Evolutionary conservation across 2,113 vertebrate genomes (phyloP).

Genomic region (Eudorcas thomsonii): DNA sequence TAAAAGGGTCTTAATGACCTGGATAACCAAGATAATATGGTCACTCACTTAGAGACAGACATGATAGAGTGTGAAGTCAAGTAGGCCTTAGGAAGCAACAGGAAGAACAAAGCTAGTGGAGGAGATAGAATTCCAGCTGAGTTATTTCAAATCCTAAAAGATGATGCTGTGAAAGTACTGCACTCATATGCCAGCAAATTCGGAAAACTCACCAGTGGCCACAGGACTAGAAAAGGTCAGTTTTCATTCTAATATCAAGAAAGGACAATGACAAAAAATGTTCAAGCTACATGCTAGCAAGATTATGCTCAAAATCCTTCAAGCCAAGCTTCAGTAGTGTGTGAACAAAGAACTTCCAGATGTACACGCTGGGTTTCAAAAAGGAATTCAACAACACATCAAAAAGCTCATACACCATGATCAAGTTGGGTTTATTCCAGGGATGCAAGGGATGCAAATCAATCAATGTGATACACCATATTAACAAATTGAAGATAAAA

Average conservation of each 20-base stretch:
- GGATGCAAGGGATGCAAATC: not conserved
- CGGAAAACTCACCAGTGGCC: not conserved
- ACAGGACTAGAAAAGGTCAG: not conserved
- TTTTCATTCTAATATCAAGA: not conserved
- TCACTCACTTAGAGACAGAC: not conserved
- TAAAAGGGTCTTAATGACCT: not conserved
- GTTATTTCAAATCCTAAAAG: not conserved
- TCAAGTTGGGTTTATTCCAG: not conserved
- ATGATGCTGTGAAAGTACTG: not conserved
- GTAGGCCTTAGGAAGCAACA: not conserved
- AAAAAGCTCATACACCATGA: not conserved
- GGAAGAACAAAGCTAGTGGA: not conserved
- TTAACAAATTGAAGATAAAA: not conserved
- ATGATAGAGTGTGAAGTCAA: not conserved
- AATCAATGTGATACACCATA: not conserved
- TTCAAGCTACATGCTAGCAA: not conserved
- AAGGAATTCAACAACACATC: not conserved
- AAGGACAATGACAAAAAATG: not conserved
- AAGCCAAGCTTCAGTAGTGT: not conserved
- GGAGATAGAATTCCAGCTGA: not conserved
- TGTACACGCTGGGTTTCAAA: not conserved
- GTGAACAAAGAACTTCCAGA: not conserved
- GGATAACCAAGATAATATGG: not conserved
- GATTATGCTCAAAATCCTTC: not conserved
- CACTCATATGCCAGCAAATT: not conserved